Base-by-base conservation (phyloP, 2,888 invertebrate genomes). In the Arge pagana region DNA sequence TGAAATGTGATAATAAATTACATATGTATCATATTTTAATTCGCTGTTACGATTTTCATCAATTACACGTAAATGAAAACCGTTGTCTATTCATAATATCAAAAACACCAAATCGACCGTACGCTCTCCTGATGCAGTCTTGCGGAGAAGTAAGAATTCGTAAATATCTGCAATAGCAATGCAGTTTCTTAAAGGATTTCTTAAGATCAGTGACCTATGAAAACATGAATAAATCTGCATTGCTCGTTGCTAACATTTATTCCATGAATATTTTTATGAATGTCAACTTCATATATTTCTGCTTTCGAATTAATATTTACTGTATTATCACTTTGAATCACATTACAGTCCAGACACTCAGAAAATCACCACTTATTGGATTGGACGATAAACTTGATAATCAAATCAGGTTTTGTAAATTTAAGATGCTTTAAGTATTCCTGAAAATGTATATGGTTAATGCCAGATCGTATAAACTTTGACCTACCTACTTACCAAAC, bases 401-500 rank as follows among this genome's bases (percentile, higher is more conserved):
- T 30, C n/a, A 26, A 26, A n/a, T n/a, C n/a, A n/a, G n/a, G n/a
- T n/a, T 26, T 11, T 19, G 21, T 4, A n/a, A 11, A 42, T 42
- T 11, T 30, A 28, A 30, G 31, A 11, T 42, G 57, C 58, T 56
- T 58, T 52, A 59, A 52, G 54, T 28, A 16, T 19, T 24, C 43
- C 42, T 54, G 53, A 52, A 54, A 55, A 36, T 45, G 50, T 52
- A 53, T 31, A 45, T 56, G 54, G 53, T 57, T 57, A 52, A 54
- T 56, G 45, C 60, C 49, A 58, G 48, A 60, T 53, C 48, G 48
- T 51, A 54, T 33, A 24, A 8, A 26, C n/a, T 31, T 33, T 52
- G 36, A 54, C 42, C 61, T 57, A 57, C 57, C 54, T 64, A 64
- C 64, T 64, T 64, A 64, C 64, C 65, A 43, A 57, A 19, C 19